These are phyloP conservation scores for Vulpes lagopus DNA, from an alignment of 2,113 vertebrate genomes.

Conservation along the genomic window DNA sequence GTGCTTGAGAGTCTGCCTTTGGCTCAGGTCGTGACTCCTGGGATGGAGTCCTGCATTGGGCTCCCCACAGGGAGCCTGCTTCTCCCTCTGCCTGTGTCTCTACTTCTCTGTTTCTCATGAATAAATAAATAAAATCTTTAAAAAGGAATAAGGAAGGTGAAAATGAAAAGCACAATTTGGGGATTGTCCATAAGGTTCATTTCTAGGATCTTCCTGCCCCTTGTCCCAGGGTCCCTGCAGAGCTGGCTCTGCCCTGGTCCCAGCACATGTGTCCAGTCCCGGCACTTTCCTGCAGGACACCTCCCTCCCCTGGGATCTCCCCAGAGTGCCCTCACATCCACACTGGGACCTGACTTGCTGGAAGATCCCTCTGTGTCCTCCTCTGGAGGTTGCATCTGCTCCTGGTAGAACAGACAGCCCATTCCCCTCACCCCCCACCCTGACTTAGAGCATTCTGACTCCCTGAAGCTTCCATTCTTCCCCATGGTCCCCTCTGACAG, in stretches of 20 bases:
- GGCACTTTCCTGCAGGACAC: neutral
- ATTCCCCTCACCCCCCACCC: rapidly evolving
- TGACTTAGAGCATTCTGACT: neutral
- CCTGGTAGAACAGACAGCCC: neutral
- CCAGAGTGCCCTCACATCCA: neutral
- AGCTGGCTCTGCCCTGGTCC: neutral
- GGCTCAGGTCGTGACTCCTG: no score
- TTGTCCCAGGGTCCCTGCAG: neutral
- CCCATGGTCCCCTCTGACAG: neutral
- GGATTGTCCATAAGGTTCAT: neutral
- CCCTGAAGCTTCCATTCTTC: neutral
- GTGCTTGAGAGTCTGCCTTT: no score
- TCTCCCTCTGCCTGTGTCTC: no score
- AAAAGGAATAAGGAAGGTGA: neutral
- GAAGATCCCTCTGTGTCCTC: neutral
- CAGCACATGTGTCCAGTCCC: neutral
- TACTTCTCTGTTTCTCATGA: no score
- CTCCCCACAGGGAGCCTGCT: no score
- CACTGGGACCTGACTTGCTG: neutral
- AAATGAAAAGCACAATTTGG: neutral
- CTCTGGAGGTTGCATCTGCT: neutral
- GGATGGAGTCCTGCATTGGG: no score
- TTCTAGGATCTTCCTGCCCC: neutral
- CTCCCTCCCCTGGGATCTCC: neutral
- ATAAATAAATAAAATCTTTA: no score